Percentiles rank a stretch among this genome's conserved stretches.
Conservation (phyloP, 2,888 invertebrate genomes). For the Torymus texanus region DNA sequence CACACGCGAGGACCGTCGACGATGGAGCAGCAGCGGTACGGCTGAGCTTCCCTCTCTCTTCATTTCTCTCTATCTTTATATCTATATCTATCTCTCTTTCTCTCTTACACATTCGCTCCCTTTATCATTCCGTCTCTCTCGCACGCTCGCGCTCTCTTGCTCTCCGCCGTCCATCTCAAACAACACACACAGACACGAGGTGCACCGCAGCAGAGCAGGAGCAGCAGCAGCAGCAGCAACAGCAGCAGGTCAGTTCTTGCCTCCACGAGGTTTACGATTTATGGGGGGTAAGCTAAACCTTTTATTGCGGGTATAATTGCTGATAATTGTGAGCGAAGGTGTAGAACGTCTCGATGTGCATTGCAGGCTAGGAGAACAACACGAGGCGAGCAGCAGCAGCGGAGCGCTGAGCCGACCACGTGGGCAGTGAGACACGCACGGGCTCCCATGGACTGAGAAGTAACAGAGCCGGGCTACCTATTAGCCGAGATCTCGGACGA, state of each 20-base stretch:
- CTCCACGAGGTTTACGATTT: too few relatives aligned
- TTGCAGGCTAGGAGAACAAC: neutral
- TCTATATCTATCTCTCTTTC: slow-evolving; percentile 5
- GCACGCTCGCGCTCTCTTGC: slow-evolving; percentile 15
- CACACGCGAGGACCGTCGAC: slow-evolving; percentile 55
- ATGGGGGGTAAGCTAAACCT: too few relatives aligned
- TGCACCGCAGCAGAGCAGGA: slow-evolving; percentile 36
- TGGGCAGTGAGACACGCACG: slow-evolving; percentile 59
- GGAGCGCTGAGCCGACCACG: slow-evolving; percentile 61
- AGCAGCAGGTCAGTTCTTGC: too few relatives aligned
- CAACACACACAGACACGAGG: slow-evolving; percentile 3
- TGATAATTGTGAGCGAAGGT: too few relatives aligned
- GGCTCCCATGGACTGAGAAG: slow-evolving; percentile 8
- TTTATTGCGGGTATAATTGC: too few relatives aligned
- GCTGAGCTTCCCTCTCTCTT: slow-evolving; percentile 18
- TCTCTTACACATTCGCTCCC: neutral
- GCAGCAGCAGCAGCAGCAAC: too few relatives aligned
- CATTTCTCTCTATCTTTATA: slow-evolving; percentile 9
- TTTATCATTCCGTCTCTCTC: neutral
- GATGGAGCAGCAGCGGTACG: slow-evolving; percentile 57
- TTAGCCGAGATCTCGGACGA: neutral
- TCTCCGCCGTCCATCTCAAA: neutral
- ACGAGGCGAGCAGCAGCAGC: slow-evolving; percentile 42
- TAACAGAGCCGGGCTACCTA: neutral
- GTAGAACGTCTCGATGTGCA: too few relatives aligned